phyloP scores from a whole-genome alignment of 2,888 invertebrate species.

The Caenorhabditis auriculariae region DNA sequence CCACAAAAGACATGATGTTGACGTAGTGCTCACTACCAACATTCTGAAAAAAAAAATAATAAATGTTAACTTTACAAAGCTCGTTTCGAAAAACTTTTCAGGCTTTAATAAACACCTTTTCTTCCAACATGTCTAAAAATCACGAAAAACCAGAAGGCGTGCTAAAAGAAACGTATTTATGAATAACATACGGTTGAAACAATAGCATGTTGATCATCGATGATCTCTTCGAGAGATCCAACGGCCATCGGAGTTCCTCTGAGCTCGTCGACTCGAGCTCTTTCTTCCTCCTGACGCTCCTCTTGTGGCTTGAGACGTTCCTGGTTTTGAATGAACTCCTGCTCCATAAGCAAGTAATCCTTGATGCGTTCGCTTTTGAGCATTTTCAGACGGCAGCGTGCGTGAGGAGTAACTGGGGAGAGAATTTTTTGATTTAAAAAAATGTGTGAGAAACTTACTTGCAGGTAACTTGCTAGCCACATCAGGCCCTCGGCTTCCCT shows the following conservation, averaged over 20 bases:
- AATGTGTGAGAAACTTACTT: constrained; percentile 62
- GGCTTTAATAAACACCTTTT: constrained; percentile 2
- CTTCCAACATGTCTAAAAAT: constrained; percentile 1
- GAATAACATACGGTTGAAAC: constrained; percentile 68
- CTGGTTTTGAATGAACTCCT: constrained; percentile 97
- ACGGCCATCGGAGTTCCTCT: constrained; percentile 99
- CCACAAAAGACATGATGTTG: constrained; percentile 96
- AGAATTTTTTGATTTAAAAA: constrained; percentile 1
- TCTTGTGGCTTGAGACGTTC: constrained; percentile 97
- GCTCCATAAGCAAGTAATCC: constrained; percentile 97
- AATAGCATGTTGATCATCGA: constrained; percentile 99
- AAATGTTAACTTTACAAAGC: neutral
- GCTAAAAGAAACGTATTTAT: neutral
- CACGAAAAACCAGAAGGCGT: neutral
- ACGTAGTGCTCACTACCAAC: constrained; percentile 99
- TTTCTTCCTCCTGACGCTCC: constrained; percentile 84
- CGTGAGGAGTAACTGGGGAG: constrained; percentile 85
- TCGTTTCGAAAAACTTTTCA: neutral
- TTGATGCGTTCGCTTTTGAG: constrained; percentile 95
- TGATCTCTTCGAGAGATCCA: constrained; percentile 97
- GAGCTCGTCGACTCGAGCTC: constrained; percentile 77
- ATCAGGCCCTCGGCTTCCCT: constrained; percentile 84
- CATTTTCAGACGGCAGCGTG: constrained; percentile 89
- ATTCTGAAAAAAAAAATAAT: constrained; percentile 41
- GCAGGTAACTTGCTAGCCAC: constrained; percentile 94